phyloP scores from a whole-genome alignment of 2,888 invertebrate species.

The Entomobrya multifasciata region DNA sequence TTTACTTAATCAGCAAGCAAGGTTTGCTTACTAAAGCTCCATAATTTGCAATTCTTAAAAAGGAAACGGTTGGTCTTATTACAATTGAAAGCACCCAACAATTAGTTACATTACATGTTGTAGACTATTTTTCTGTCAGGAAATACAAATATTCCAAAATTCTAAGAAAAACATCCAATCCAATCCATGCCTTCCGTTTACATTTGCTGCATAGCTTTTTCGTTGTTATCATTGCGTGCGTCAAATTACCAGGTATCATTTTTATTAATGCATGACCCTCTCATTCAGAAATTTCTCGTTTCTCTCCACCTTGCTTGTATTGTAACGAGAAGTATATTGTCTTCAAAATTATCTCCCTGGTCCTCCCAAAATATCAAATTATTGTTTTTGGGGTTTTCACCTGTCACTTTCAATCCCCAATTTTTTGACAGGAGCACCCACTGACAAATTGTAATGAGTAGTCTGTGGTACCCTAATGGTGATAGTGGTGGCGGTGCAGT shows the following conservation, averaged over 20 bases:
- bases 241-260: not conserved
- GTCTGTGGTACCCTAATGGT: constrained; percentile 41
- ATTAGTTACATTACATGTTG: too few relatives aligned
- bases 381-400: constrained; percentile 68
- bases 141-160: not conserved
- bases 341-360: constrained; percentile 13
- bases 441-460: constrained; percentile 68
- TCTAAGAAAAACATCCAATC: too few relatives aligned
- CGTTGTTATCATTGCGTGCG: not conserved
- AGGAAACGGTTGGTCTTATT: too few relatives aligned
- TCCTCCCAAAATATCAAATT: constrained; percentile 37
- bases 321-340: not conserved
- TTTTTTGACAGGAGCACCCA: constrained; percentile 70
- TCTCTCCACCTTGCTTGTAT: not conserved
- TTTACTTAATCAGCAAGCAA: too few relatives aligned
- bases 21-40: too few relatives aligned
- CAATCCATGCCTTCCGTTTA: not conserved
- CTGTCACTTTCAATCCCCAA: constrained; percentile 69
- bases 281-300: not conserved
- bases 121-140: too few relatives aligned
- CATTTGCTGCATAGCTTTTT: not conserved
- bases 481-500: not conserved
- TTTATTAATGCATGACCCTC: not conserved
- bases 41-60: too few relatives aligned
- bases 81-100: too few relatives aligned